These are phyloP conservation scores for Eristalis intricaria DNA, from an alignment of 2,888 invertebrate genomes.

Conservation along the genomic window DNA sequence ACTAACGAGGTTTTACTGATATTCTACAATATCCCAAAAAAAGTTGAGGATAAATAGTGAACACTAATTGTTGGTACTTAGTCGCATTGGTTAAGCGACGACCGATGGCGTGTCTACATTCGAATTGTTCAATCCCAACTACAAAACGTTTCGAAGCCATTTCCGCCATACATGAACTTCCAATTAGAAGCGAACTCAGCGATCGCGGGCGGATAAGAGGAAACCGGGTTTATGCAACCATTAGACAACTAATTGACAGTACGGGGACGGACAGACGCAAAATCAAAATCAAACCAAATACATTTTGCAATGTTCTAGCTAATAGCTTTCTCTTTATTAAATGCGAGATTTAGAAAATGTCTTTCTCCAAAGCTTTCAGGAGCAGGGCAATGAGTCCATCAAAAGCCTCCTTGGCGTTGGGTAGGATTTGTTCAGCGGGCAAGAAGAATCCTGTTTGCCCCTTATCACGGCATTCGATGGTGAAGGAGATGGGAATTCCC, in stretches of 20 bases:
- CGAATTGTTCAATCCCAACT: neutral
- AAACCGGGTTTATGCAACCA: neutral
- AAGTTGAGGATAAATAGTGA: neutral
- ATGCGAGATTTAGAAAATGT: neutral
- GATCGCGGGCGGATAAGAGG: neutral
- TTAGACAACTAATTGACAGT: no score
- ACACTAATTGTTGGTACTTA: neutral
- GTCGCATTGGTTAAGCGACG: neutral
- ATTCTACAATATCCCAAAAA: neutral
- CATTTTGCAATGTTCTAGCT: neutral
- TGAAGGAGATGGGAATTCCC: constrained; percentile 81
- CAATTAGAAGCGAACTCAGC: neutral
- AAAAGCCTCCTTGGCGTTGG: constrained; percentile 83
- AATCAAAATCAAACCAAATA: no score
- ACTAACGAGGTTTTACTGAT: neutral
- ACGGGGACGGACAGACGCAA: no score
- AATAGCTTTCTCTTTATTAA: neutral
- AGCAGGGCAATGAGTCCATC: constrained; percentile 80
- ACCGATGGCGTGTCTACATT: neutral
- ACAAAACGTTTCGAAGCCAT: constrained; percentile 17
- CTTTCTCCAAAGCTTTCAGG: neutral
- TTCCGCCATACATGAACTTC: neutral
- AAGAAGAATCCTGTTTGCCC: constrained; percentile 86
- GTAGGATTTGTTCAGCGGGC: constrained; percentile 85
- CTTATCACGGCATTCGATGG: constrained; percentile 84